Evolutionary conservation across 1,140 invertebrate species (phyloP), one percentile per base, ranked within the genome.

Genomic region (Steinernema khuongi): DNA sequence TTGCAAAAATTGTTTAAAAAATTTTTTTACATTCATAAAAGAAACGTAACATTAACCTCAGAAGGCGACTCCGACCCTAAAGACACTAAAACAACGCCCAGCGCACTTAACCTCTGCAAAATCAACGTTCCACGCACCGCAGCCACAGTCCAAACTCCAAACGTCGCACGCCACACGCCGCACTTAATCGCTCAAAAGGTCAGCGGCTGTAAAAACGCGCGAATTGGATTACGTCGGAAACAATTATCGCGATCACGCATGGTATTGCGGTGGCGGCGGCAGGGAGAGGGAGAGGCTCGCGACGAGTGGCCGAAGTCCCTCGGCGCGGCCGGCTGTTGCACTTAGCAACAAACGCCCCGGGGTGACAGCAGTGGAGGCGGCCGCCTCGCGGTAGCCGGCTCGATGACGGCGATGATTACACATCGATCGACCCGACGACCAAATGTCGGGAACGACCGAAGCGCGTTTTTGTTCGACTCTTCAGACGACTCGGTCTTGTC

Each of bases 371-470:
- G 36, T 11, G 36, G n/a, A 11, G n/a, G 36, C n/a, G 36, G 36
- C 36, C 7, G n/a, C 36, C 7, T 11, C 36, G 36, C 7, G 7
- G 50, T 7, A 14, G 26, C 4, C 50, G 50, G 2, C 50, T 14
- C 50, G 50, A 22, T 60, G 26, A 22, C 50, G 4, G 19, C 19
- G 11, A 60, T 60, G 50, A 60, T 60, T 60, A 60, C 50, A 60
- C 50, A 60, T 60, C 50, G 50, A 60, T 60, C 50, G 50, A 7
- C 50, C 4, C 50, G 19, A 22, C n/a, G 50, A 22, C 4, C 50
- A 60, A 60, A 60, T 60, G 50, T 60, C 50, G 50, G 50, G 50
- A 60, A 22, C 11, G 50, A 60, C 50, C 50, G 19, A 60, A 60
- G 50, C 50, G 50, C 50, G 50, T 60, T 60, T 60, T 60, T 60